Evolutionary conservation across 2,797 vertebrate species (phyloP).

Genomic region (Enteromius paludinosus): DNA sequence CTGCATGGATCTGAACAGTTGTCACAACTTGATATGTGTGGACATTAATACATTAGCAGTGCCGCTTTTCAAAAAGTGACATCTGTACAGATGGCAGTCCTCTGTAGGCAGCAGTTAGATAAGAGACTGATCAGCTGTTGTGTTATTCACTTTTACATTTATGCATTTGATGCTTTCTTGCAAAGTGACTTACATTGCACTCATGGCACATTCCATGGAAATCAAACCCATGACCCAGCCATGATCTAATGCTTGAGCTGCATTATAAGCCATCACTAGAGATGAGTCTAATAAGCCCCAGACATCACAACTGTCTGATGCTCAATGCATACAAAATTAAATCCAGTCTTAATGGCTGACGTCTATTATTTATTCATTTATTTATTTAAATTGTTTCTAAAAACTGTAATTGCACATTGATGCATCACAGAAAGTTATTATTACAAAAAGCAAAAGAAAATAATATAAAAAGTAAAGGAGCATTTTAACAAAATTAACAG

Average conservation of each 20-base stretch:
- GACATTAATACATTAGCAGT: conserved; percentile 9
- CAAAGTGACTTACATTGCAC: neutral
- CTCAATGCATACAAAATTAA: neutral
- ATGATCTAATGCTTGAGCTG: neutral
- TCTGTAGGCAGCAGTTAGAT: neutral
- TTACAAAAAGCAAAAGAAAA: too few relatives aligned
- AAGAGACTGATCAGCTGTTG: conserved; percentile 5
- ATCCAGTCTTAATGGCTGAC: neutral
- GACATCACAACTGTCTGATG: neutral
- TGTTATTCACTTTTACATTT: neutral
- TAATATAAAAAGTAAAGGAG: too few relatives aligned
- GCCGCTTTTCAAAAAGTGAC: neutral
- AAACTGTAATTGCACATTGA: neutral
- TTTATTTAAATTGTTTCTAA: neutral
- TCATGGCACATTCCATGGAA: neutral
- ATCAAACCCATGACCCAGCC: conserved; percentile 1
- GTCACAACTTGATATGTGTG: neutral
- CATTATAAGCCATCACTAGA: neutral
- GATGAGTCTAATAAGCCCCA: neutral
- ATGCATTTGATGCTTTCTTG: conserved; percentile 15
- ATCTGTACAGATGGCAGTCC: neutral
- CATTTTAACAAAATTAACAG: neutral
- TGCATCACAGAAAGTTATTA: too few relatives aligned
- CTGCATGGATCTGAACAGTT: neutral
- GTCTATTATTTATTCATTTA: neutral